Evolutionary conservation across 2,888 invertebrate genomes (phyloP), one percentile per base, ranked within the genome.

Genomic region (Cepaea hortensis): DNA sequence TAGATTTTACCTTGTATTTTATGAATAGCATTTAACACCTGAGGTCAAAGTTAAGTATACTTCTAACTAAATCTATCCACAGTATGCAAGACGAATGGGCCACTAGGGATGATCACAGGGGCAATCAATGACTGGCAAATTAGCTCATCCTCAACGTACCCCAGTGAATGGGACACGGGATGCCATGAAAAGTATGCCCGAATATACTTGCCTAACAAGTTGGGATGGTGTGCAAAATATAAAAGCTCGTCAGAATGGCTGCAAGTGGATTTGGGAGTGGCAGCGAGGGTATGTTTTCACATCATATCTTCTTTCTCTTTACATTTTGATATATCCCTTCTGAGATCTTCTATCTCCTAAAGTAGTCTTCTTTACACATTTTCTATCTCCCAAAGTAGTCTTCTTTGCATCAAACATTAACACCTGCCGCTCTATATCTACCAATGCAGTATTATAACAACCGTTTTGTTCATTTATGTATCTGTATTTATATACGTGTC

Each of bases 101-200:
- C 93, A 5, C 93, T 95, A 89, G 95, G 95, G 3, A 92, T 95
- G 94, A 95, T 95, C 89, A 94, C 95, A 3, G 95, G 95, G 0
- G 93, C 93, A 35, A 95, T 95, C 79, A 93, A 95, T 89, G 95
- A 95, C 91, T 95, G 95, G 95, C 95, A 95, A 91, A 94, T 95
- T 88, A 95, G 95, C 13, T 95, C 95, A n/a, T 95, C 95, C 15
- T 95, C 95, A 18, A 93, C 94, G n/a, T 94, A 94, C 88, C 94
- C 94, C 0, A 91, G 92, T 87, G 92, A 93, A 65, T 95, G 94
- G 93, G 95, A 95, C 89, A 91, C 91, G 23, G 93, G 93, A 20
- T 95, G 95, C 90, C 93, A 94, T 87, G 95, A 95, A 88, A 94
- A 95, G 88, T 95, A 94, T 90, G 95, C 95, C 35, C 92, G 95